Evolutionary conservation across 2,888 invertebrate genomes (phyloP), one percentile per base, ranked within the genome.

Genomic region (Mythimna impura): DNA sequence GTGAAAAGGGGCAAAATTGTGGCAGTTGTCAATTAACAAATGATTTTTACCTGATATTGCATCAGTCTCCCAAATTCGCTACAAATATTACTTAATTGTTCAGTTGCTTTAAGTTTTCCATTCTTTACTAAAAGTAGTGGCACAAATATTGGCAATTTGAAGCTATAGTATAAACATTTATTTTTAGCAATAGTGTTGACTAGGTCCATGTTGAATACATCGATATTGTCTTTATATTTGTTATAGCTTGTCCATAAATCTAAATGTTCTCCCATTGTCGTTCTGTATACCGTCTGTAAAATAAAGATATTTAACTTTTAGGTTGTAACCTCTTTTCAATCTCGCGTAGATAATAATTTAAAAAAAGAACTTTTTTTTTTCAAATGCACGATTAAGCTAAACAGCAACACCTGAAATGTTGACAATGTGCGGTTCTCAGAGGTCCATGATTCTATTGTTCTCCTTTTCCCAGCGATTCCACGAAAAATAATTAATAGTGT

Each of bases 41-140:
- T 14, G 8, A 8, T 61, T 55, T 54, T 78, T 55, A 73, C 73
- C 63, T 78, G 69, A 9, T 57, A 22, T 57, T 79, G 80, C 30
- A 67, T 14, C n/a, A 70, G 30, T 52, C n/a, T 50, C 1, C 68
- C 80, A 57, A 79, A n/a, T 14, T 73, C 66, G 12, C 25, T n/a
- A 55, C 66, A 70, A 12, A 78, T 66, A 22, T 73, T 60, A 5
- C 47, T 8, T 57, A 71, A 12, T 52, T 80, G 62, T 62, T 65
- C 8, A n/a, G 30, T 71, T 30, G 54, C 34, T 50, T 52, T 65
- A n/a, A 60, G 25, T 12, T 75, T 65, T 25, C 65, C 65, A 68
- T 80, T 63, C 43, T 67, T 75, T 7, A 80, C 34, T 58, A 80
- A 43, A 60, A 50, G 40, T 2, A 80, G 47, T 20, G 65, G 62